Percentiles rank a stretch among this genome's conserved stretches.
These are phyloP conservation scores for Pachycephus smyrnensis DNA, from an alignment of 2,888 invertebrate genomes.

Conservation along the genomic window DNA sequence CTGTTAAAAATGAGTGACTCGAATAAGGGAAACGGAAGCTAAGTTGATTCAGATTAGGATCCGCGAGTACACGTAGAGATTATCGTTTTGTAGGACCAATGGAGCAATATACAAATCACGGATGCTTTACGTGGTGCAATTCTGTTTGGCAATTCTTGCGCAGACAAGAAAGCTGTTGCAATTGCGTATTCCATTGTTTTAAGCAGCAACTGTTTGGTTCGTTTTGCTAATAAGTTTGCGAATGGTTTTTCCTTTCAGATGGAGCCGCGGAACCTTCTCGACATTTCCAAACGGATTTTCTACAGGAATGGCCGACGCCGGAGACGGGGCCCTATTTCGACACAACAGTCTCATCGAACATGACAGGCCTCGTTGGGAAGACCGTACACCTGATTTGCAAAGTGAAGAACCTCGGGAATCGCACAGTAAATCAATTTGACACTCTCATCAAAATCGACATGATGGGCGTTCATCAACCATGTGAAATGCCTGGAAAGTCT, in stretches of 20 bases:
- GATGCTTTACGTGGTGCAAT: no score
- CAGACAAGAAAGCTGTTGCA: background rate
- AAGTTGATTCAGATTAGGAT: no score
- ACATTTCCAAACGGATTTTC: conserved; percentile 61
- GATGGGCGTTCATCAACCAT: background rate
- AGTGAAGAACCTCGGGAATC: conserved; percentile 67
- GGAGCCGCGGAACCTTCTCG: conserved; percentile 67
- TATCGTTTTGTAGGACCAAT: no score
- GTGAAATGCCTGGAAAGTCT: background rate
- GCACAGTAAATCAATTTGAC: conserved; percentile 60
- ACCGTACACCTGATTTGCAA: conserved; percentile 67
- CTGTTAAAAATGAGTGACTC: no score
- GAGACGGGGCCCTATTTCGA: conserved; percentile 64
- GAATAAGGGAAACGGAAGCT: no score
- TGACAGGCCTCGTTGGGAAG: conserved; percentile 68
- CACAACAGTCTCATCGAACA: conserved; percentile 62
- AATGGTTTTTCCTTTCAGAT: conserved; percentile 30
- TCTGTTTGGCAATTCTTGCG: no score
- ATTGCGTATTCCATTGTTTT: background rate
- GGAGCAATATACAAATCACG: no score
- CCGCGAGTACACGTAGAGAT: no score
- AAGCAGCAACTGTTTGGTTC: background rate
- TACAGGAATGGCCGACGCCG: conserved; percentile 63
- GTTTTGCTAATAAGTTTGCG: background rate
- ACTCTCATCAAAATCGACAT: background rate